Percentiles rank a stretch among this genome's conserved stretches.
These are phyloP conservation scores for Steinernema khuongi DNA, from an alignment of 1,140 invertebrate genomes.

Conservation along the genomic window DNA sequence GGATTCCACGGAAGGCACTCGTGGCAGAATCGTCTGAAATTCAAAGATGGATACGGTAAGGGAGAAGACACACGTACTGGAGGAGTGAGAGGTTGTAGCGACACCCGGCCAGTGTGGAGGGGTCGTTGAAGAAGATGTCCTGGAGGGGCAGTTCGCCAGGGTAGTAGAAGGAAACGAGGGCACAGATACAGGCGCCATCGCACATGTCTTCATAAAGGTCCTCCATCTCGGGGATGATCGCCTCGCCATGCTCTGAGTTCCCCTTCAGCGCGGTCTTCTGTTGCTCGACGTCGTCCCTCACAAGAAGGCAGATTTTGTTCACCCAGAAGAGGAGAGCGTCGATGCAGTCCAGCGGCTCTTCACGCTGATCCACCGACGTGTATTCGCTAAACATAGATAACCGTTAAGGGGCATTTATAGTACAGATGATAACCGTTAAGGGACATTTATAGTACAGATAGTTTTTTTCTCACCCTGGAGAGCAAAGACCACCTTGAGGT, in stretches of 20 bases:
- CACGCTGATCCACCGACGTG: conserved; percentile 61
- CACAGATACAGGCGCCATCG: conserved; percentile 82
- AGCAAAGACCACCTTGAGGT: conserved; percentile 23
- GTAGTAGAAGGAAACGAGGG: conserved; percentile 86
- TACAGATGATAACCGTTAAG: background rate
- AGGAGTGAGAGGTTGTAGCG: conserved; percentile 86
- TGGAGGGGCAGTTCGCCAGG: conserved; percentile 75
- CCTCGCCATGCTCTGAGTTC: conserved; percentile 28
- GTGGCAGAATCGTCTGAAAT: conserved; percentile 70
- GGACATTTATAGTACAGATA: background rate
- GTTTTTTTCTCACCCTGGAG: background rate
- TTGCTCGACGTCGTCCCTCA: conserved; percentile 55
- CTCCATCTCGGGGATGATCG: conserved; percentile 61
- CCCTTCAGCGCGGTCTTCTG: conserved; percentile 35
- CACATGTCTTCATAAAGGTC: conserved; percentile 72
- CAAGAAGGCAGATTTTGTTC: conserved; percentile 56
- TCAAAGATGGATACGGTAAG: background rate
- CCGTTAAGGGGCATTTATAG: background rate
- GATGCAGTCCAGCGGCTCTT: conserved; percentile 71
- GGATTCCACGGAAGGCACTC: conserved; percentile 75
- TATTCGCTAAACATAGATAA: conserved; percentile 59
- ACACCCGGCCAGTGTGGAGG: conserved; percentile 72
- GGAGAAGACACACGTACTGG: conserved; percentile 61
- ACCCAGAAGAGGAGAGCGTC: conserved; percentile 69
- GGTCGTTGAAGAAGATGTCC: conserved; percentile 63